Evolutionary conservation across 2,113 vertebrate genomes (phyloP).

Genomic region (Tragulus kanchil): DNA sequence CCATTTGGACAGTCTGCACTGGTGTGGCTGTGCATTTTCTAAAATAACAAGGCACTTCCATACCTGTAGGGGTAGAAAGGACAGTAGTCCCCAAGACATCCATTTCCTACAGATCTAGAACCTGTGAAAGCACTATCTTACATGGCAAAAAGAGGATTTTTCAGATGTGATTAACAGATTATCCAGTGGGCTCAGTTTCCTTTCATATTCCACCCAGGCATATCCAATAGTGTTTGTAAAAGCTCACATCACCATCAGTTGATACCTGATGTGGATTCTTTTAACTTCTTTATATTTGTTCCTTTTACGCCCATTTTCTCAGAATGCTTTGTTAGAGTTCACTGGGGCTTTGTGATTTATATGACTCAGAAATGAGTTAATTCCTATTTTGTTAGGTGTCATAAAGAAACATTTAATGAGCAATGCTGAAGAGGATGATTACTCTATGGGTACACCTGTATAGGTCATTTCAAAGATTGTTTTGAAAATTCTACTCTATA

Average conservation of each 20-base stretch:
- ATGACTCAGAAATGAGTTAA: conserved; percentile 64
- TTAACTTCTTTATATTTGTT: conserved; percentile 31
- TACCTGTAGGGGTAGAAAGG: background rate
- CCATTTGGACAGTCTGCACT: background rate
- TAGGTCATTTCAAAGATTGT: conserved; percentile 18
- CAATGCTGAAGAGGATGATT: background rate
- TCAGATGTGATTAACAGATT: background rate
- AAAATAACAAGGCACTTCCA: background rate
- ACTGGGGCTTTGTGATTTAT: conserved; percentile 33
- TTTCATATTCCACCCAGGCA: conserved; percentile 18
- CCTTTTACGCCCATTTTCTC: background rate
- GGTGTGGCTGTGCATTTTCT: background rate
- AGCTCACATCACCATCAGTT: conserved; percentile 34
- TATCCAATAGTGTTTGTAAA: conserved; percentile 32
- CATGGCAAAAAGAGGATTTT: background rate
- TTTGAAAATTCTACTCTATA: conserved; percentile 46
- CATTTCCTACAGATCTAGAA: background rate
- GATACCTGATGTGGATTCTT: no score
- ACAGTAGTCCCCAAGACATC: background rate
- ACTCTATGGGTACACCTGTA: background rate
- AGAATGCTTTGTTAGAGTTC: conserved; percentile 39
- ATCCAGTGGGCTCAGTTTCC: background rate
- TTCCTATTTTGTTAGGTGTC: conserved; percentile 20
- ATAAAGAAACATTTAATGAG: conserved; percentile 1
- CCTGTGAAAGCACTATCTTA: background rate